Evolutionary conservation across 2,888 invertebrate genomes (phyloP), one percentile per base, ranked within the genome.

Genomic region (Drosophila leonis): DNA sequence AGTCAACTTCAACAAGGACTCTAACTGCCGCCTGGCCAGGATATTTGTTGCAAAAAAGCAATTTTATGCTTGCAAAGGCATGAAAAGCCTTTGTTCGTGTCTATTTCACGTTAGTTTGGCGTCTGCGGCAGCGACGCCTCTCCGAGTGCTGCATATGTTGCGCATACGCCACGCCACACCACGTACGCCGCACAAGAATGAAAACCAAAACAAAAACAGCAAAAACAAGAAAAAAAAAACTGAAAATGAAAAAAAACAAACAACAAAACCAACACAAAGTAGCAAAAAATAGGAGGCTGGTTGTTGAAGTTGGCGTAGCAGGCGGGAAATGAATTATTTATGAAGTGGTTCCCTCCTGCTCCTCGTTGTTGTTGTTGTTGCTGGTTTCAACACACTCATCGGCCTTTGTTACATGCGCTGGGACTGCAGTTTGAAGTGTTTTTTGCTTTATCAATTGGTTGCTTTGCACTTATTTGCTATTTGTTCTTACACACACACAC

Each of bases 321-420:
- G 77, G 84, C 89, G 83, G 90, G 88, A 92, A 92, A 92, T 92
- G 92, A 92, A 92, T 92, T 92, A 92, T 92, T 92, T 92, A 92
- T 92, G 92, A 92, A 92, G 92, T 91, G 92, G 91, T 91, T 84
- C 75, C 72, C 75, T 71, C 56, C 70, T 76, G 78, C 71, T 70
- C 74, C 64, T 62, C 79, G 62, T 61, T 60, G 67, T 59, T 65
- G 59, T 69, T 70, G 44, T 62, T 65, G 72, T 63, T 80, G 79
- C 64, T 72, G 72, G 68, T 61, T 70, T 64, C 78, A 64, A 62
- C 82, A 74, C 77, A 75, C 80, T 72, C 67, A 75, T 78, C 78
- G 78, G 83, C 82, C 83, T 83, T 83, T 83, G 83, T 83, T 83
- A 82, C 72, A 72, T 67, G 66, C 72, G 72, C 72, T 52, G 68